Conservation (phyloP, 2,888 invertebrate genomes). For the Cenopis cana region DNA sequence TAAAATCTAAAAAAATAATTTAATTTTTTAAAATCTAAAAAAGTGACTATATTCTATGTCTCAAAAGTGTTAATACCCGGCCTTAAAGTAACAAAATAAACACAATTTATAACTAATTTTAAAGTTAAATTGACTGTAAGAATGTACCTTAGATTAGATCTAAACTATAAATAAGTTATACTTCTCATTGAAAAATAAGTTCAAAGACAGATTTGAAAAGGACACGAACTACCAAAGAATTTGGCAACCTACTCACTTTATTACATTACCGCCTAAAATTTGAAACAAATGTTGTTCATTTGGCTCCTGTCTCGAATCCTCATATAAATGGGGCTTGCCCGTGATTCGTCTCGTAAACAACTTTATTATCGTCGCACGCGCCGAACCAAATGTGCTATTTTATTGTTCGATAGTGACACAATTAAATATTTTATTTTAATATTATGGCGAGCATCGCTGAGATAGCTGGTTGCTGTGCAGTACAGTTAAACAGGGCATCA, state of each 20-base stretch:
- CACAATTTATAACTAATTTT: too few relatives aligned
- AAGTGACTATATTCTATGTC: too few relatives aligned
- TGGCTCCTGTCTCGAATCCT: background rate
- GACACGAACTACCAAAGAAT: background rate
- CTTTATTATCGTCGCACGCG: slow-evolving; percentile 49
- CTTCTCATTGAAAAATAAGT: background rate
- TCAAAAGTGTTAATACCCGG: too few relatives aligned
- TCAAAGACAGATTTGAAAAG: background rate
- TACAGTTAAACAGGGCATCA: background rate
- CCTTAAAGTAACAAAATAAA: too few relatives aligned
- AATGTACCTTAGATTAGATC: too few relatives aligned
- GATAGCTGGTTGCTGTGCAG: slow-evolving; percentile 14
- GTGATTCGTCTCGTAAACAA: slow-evolving; percentile 61
- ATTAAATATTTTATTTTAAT: slow-evolving; percentile 38
- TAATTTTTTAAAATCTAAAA: too few relatives aligned
- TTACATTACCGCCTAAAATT: slow-evolving; percentile 5
- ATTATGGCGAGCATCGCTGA: slow-evolving; percentile 19
- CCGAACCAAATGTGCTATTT: background rate
- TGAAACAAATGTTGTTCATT: slow-evolving; percentile 12
- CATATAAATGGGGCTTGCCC: slow-evolving; percentile 37
- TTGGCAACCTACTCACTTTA: slow-evolving; percentile 2
- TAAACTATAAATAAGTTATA: too few relatives aligned
- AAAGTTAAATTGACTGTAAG: too few relatives aligned
- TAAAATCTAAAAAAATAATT: too few relatives aligned
- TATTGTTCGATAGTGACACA: slow-evolving; percentile 31